Conservation (phyloP, 1,140 invertebrate genomes). For the Drosophila kurseongensis region DNA sequence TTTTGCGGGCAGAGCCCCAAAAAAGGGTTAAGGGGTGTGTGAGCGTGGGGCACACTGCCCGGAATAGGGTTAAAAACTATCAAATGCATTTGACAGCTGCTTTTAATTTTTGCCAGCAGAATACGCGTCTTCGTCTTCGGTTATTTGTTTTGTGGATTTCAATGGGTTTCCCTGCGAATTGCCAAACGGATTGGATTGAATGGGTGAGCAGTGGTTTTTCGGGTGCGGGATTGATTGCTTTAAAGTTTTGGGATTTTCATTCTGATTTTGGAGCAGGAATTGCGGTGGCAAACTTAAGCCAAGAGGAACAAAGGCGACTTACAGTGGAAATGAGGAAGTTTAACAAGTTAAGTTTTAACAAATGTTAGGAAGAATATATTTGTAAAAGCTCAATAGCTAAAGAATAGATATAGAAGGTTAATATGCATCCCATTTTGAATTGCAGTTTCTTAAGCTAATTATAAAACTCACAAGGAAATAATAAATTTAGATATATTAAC, state of each 20-base stretch:
- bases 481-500: too few relatives aligned
- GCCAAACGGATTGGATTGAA: conserved; percentile 28
- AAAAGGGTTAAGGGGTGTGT: background rate
- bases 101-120: conserved; percentile 59
- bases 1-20: conserved; percentile 24
- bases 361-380: too few relatives aligned
- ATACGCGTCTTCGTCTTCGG: conserved; percentile 27
- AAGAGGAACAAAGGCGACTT: background rate
- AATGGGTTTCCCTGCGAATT: conserved; percentile 27
- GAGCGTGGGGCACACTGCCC: background rate
- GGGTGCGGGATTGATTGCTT: conserved; percentile 32
- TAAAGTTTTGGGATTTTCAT: conserved; percentile 14
- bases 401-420: too few relatives aligned
- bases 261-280: background rate
- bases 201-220: background rate
- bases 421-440: too few relatives aligned
- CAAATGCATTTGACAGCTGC: conserved; percentile 78
- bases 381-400: too few relatives aligned
- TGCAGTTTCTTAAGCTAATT: too few relatives aligned
- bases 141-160: conserved; percentile 38
- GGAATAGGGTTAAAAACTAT: conserved; percentile 58
- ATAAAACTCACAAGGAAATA: too few relatives aligned
- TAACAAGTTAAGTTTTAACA: too few relatives aligned
- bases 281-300: background rate
- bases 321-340: background rate